Conservation (phyloP, 2,797 vertebrate genomes). For the Brachyalestes nurse region DNA sequence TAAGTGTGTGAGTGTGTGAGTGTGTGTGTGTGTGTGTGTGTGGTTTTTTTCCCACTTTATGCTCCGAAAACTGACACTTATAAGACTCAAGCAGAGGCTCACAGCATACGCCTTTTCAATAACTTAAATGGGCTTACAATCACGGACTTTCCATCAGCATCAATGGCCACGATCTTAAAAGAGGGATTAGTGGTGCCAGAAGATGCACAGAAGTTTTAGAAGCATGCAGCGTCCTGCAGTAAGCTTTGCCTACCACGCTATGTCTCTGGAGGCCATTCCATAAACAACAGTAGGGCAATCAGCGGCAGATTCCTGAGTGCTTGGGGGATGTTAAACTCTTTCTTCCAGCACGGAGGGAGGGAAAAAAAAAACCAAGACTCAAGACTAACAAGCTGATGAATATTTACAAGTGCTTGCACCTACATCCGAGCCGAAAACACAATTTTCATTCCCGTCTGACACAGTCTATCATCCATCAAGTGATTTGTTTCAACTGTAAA, state of each 20-base stretch:
- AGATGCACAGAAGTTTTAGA: neutral
- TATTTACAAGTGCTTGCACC: constrained; percentile 45
- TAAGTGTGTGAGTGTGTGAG: no score
- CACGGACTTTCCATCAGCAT: neutral
- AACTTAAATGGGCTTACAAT: constrained; percentile 25
- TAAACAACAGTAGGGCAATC: constrained; percentile 18
- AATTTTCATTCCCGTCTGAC: constrained; percentile 43
- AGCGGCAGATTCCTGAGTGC: constrained; percentile 5
- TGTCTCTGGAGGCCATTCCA: constrained; percentile 11
- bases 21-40: neutral
- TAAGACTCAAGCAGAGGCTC: constrained; percentile 3
- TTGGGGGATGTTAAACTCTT: constrained; percentile 1
- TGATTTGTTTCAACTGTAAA: constrained; percentile 76
- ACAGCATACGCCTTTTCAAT: constrained; percentile 4
- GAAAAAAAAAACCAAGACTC: constrained; percentile 30
- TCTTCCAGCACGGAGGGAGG: constrained; percentile 11
- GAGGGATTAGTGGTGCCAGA: neutral
- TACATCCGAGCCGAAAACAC: constrained; percentile 30
- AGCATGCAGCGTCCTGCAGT: neutral
- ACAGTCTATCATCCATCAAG: constrained; percentile 69
- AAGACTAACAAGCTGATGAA: constrained; percentile 45
- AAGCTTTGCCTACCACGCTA: neutral
- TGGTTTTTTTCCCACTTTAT: neutral
- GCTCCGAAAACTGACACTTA: constrained; percentile 15
- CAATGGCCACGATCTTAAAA: neutral